Evolutionary conservation across 2,113 vertebrate genomes (phyloP), one percentile per base, ranked within the genome.

Genomic region (Glaucomys volans): DNA sequence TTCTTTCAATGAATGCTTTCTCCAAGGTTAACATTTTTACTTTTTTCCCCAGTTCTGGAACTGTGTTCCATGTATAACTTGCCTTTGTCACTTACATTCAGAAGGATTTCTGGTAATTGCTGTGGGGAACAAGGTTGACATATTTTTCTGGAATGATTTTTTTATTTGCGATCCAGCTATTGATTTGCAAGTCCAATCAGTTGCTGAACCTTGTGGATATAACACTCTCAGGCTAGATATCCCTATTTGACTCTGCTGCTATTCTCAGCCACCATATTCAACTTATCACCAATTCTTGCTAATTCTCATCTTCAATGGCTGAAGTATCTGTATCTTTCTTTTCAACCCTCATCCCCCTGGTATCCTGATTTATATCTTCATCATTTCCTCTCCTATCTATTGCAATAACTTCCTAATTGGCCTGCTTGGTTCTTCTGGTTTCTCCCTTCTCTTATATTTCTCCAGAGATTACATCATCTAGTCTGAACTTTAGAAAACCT

Each of bases 131-230:
- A 96, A 96, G n/a, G 44, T 54, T 89, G 67, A 32, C 26, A 72
- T 69, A 74, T 76, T 74, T 96, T 93, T 95, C 62, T 84, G 62
- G 8, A 62, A 30, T 83, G 30, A 37, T 40, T 91, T 92, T 94
- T 87, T 50, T 69, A 22, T 67, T 74, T 71, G 42, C 4, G 16
- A 89, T 77, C 30, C 18, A 76, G 6, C 42, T 86, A 44, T n/a
- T 93, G 86, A 92, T 90, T 91, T 95, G 42, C 54, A 86, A 89
- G 37, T 89, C n/a, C 2, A 83, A 2, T 74, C 17, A 82, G 13
- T 69, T 96, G 42, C 47, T 75, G 40, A 95, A 57, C 87, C 32
- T 90, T 30, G 24, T 66, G 54, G 17, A n/a, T 94, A 50, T 90
- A 57, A 69, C 83, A 67, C 32, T 87, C 54, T 87, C 35, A 17